phyloP scores from a whole-genome alignment of 64 coral and sea anemone species.

The Anthopleura sola region DNA sequence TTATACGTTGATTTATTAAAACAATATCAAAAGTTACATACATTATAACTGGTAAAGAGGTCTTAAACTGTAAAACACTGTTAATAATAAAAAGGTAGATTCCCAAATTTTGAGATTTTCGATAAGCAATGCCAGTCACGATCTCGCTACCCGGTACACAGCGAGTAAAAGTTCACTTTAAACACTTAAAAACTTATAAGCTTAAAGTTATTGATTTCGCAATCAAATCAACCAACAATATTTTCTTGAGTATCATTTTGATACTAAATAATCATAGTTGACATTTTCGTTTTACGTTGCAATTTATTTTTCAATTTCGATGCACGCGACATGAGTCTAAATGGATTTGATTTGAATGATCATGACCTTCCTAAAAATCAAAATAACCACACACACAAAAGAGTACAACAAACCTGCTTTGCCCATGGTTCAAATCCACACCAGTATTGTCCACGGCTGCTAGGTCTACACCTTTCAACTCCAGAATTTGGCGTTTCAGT shows the following conservation, averaged over 20 bases:
- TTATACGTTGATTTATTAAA: too few species aligned
- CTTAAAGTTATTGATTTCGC: not conserved
- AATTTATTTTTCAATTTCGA: not conserved
- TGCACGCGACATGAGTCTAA: not conserved
- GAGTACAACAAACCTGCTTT: not conserved
- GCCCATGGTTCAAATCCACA: not conserved
- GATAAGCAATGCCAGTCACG: not conserved
- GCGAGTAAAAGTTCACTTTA: not conserved
- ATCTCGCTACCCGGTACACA: not conserved
- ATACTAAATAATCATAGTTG: not conserved
- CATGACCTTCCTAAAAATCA: not conserved
- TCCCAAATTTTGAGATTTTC: not conserved
- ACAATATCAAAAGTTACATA: too few species aligned
- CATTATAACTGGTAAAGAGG: too few species aligned
- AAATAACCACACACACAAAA: not conserved
- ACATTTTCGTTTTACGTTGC: not conserved
- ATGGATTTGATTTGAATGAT: not conserved
- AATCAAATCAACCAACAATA: not conserved
- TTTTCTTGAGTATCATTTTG: not conserved
- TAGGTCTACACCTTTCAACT: constrained; percentile 27
- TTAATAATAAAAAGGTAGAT: too few species aligned
- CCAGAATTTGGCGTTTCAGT: constrained; percentile 23
- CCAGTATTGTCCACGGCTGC: constrained; percentile 5
- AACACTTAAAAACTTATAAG: not conserved
- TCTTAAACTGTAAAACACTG: too few species aligned